Evolutionary conservation across 1,140 invertebrate species (phyloP).

Genomic region (Caenorhabditis latens): DNA sequence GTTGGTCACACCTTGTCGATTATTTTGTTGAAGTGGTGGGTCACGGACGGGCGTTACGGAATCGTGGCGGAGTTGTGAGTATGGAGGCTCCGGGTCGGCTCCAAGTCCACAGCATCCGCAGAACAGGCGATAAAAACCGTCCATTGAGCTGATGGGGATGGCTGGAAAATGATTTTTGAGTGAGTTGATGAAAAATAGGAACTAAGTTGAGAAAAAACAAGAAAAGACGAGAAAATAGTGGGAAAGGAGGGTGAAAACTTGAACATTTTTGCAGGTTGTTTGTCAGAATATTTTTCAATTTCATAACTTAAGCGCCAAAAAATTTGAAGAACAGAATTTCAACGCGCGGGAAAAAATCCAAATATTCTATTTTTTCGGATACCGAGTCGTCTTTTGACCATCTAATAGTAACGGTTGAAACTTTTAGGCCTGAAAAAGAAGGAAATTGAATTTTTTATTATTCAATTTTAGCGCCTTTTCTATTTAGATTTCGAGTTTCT

Average conservation of each 20-base stretch:
- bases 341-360: too few relatives aligned
- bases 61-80: slow-evolving; percentile 39
- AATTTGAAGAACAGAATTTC: too few relatives aligned
- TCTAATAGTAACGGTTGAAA: too few relatives aligned
- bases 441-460: too few relatives aligned
- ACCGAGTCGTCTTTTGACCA: too few relatives aligned
- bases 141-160: not conserved
- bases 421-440: too few relatives aligned
- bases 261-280: too few relatives aligned
- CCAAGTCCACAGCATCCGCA: slow-evolving; percentile 35
- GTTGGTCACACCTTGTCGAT: not conserved
- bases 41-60: slow-evolving; percentile 9
- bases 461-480: too few relatives aligned
- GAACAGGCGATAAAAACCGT: slow-evolving; percentile 22
- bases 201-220: not conserved
- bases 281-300: too few relatives aligned
- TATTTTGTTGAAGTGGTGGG: slow-evolving; percentile 8
- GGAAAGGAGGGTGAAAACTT: not conserved
- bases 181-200: not conserved
- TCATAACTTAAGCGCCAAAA: too few relatives aligned
- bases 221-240: not conserved
- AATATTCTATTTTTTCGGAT: too few relatives aligned
- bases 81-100: slow-evolving; percentile 2
- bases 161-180: not conserved
- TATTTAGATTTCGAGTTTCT: too few relatives aligned